phyloP scores from a whole-genome alignment of 2,888 invertebrate genomes.

The Pelosia muscerda region DNA sequence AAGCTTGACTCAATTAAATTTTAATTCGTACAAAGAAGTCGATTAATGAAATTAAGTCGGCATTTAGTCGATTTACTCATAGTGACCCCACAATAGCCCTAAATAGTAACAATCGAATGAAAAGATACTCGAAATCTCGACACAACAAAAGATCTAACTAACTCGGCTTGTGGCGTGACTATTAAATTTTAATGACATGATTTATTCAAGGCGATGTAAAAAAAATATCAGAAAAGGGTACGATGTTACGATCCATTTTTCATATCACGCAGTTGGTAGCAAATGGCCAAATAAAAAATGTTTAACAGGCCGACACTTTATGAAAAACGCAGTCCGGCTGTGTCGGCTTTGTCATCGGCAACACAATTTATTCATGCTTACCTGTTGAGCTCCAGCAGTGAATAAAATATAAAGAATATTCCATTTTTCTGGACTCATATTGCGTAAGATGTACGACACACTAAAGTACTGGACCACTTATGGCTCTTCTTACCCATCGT shows the following conservation, averaged over 20 bases:
- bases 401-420: conserved; percentile 84
- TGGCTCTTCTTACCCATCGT: too few species aligned
- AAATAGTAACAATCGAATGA: conserved; percentile 85
- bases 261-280: conserved; percentile 87
- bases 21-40: conserved; percentile 85
- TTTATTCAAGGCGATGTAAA: conserved; percentile 79
- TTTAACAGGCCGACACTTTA: conserved; percentile 85
- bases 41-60: conserved; percentile 87
- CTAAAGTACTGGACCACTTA: conserved; percentile 57
- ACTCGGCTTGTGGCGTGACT: conserved; percentile 82
- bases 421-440: conserved; percentile 83
- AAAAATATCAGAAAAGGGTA: conserved; percentile 84
- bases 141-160: conserved; percentile 85
- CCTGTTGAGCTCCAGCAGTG: conserved; percentile 83
- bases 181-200: conserved; percentile 87
- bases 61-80: conserved; percentile 84
- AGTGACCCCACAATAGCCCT: conserved; percentile 77
- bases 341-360: conserved; percentile 83
- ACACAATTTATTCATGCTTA: conserved; percentile 82
- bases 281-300: conserved; percentile 86
- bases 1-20: conserved; percentile 85
- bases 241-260: conserved; percentile 86
- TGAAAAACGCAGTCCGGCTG: conserved; percentile 82
- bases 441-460: conserved; percentile 70
- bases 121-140: conserved; percentile 75